Evolutionary conservation across 2,888 invertebrate genomes (phyloP).

Genomic region (Chrysolina americana): DNA sequence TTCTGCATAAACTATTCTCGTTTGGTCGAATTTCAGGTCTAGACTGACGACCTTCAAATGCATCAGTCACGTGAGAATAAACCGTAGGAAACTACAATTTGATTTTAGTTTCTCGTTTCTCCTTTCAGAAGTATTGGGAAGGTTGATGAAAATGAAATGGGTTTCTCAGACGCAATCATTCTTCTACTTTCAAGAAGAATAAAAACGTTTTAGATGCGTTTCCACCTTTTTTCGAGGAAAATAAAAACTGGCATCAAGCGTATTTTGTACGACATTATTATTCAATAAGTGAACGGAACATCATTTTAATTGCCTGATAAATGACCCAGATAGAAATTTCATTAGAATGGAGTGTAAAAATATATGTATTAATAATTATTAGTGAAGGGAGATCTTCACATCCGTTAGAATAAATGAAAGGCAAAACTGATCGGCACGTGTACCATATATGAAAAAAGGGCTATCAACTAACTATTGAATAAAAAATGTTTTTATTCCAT

Average conservation of each 20-base stretch:
- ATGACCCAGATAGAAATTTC: constrained; percentile 14
- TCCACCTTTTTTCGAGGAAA: too few relatives aligned
- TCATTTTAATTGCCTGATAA: constrained; percentile 2
- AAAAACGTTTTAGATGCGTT: too few relatives aligned
- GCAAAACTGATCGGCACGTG: not conserved
- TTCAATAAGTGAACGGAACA: constrained; percentile 12
- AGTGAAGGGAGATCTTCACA: constrained; percentile 21
- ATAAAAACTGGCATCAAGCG: not conserved
- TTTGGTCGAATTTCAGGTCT: constrained; percentile 14
- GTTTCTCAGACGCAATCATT: too few relatives aligned
- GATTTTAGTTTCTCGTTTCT: not conserved
- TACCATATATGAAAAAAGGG: not conserved
- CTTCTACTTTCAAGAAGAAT: too few relatives aligned
- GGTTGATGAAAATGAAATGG: too few relatives aligned
- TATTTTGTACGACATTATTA: not conserved
- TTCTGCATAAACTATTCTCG: not conserved
- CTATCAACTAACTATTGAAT: too few relatives aligned
- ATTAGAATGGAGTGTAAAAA: constrained; percentile 7
- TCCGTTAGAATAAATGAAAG: constrained; percentile 9
- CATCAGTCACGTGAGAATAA: not conserved
- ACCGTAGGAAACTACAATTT: not conserved
- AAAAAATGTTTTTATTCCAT: too few relatives aligned
- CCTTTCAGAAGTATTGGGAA: not conserved
- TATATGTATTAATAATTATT: constrained; percentile 8
- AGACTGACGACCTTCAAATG: constrained; percentile 2